Percentiles rank a stretch among this genome's conserved stretches.
These are phyloP conservation scores for Corythaeola cristata DNA, from an alignment of 2,113 vertebrate species.

Conservation along the genomic window DNA sequence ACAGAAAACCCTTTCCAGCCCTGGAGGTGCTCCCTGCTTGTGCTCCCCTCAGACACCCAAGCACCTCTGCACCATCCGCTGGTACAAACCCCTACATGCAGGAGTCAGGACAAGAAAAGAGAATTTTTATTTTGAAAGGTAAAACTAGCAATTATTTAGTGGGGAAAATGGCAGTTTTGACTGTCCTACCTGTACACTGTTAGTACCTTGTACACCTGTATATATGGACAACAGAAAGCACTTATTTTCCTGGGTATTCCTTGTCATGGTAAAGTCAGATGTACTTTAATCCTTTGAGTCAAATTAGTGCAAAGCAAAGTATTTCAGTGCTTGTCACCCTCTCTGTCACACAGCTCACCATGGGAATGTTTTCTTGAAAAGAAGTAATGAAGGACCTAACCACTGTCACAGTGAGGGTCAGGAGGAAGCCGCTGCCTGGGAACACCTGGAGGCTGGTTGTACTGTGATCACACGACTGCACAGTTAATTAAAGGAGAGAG, in stretches of 20 bases:
- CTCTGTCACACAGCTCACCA: not conserved
- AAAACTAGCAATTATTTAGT: not conserved
- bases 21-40: accelerated
- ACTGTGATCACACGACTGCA: no score
- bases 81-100: not conserved
- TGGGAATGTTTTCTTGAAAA: not conserved
- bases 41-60: not conserved
- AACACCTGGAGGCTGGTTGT: not conserved
- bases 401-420: accelerated
- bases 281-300: not conserved
- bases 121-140: not conserved
- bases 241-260: not conserved
- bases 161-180: not conserved
- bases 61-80: not conserved
- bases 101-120: not conserved
- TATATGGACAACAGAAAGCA: not conserved
- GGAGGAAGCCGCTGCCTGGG: not conserved
- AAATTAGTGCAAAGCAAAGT: not conserved
- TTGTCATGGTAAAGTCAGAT: not conserved
- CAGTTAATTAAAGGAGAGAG: not conserved
- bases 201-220: not conserved
- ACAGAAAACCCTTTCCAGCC: not conserved
- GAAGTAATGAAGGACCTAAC: not conserved
- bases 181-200: not conserved
- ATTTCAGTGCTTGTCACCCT: not conserved